Evolutionary conservation across 1,140 invertebrate species (phyloP), one percentile per base, ranked within the genome.

Genomic region (Papilio polyxenes): DNA sequence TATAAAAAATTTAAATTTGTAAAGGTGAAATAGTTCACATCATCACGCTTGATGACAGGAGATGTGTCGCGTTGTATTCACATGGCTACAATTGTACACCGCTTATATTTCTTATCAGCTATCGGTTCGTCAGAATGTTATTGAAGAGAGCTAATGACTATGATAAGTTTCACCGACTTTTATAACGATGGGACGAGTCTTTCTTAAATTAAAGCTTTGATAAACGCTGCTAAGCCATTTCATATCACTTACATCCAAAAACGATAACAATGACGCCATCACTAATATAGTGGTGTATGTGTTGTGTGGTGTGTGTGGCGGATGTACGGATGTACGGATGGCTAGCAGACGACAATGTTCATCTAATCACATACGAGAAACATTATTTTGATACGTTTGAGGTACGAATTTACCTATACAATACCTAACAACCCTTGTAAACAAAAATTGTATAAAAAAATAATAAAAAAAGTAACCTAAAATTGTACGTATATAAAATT

Each of bases 381-480:
- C 88, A 90, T 87, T 91, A 88, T 82, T 83, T 88, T 89, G 80
- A 85, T 88, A 87, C 82, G 82, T 81, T 81, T 92, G 91, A 93
- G 91, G 90, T 93, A 93, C 85, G 87, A 88, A 85, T 88, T 31
- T 88, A 85, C 82, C 89, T 89, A 59, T 92, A 89, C 86, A 82
- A 86, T 83, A 91, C 83, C 87, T 91, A 91, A 87, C 85, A 89
- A 90, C 88, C 86, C 88, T 90, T 91, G 88, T 89, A 87, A 88
- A 88, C 85, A 85, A 86, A 84, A 85, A 83, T 83, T 81, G 82
- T 69, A 83, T 82, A 84, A 84, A 86, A 85, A 88, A 89, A 85
- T 84, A 84, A 31, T 31, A 31, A 31, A 87, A 82, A 89, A 89
- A 88, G 87, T 81, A 87, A 86, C 86, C 87, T 90, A 90, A 88